Evolutionary conservation across 2,797 vertebrate genomes (phyloP).

Genomic region (Muraenolepis orangiensis): DNA sequence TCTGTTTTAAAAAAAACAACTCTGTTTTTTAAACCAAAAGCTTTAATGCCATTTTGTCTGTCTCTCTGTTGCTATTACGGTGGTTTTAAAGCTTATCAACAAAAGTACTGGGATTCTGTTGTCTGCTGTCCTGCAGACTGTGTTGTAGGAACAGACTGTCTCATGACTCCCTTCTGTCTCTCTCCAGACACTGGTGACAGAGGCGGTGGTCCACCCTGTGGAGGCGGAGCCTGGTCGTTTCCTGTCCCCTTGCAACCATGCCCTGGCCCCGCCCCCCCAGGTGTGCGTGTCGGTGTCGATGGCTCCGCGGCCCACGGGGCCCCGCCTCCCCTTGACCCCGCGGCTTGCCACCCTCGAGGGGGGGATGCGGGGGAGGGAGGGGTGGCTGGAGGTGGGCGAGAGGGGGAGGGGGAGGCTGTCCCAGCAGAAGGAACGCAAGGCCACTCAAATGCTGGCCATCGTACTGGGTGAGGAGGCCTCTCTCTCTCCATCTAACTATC

Average conservation of each 20-base stretch:
- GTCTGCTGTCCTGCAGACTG: background rate
- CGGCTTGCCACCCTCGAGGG: conserved; percentile 59
- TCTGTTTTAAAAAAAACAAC: no score
- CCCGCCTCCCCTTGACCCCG: conserved; percentile 51
- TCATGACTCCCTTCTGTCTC: background rate
- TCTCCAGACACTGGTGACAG: conserved; percentile 71
- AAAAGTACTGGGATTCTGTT: background rate
- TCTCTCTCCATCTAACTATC: background rate
- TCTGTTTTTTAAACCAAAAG: background rate
- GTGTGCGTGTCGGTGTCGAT: conserved; percentile 70
- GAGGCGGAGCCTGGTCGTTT: conserved; percentile 67
- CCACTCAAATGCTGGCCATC: conserved; percentile 78
- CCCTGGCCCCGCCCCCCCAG: conserved; percentile 47
- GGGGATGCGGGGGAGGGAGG: conserved; percentile 58
- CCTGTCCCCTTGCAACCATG: conserved; percentile 37
- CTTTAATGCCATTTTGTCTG: background rate
- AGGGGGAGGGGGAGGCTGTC: conserved; percentile 70
- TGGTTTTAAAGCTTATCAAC: background rate
- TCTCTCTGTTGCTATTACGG: background rate
- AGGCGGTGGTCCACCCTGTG: conserved; percentile 67
- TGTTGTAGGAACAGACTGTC: background rate
- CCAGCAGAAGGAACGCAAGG: conserved; percentile 78
- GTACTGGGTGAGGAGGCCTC: conserved; percentile 69
- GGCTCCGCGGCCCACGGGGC: conserved; percentile 54
- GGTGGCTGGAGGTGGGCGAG: conserved; percentile 67